These are phyloP conservation scores for Astreopora myriophthalma DNA, from an alignment of 64 coral and sea anemone genomes.

Conservation along the genomic window DNA sequence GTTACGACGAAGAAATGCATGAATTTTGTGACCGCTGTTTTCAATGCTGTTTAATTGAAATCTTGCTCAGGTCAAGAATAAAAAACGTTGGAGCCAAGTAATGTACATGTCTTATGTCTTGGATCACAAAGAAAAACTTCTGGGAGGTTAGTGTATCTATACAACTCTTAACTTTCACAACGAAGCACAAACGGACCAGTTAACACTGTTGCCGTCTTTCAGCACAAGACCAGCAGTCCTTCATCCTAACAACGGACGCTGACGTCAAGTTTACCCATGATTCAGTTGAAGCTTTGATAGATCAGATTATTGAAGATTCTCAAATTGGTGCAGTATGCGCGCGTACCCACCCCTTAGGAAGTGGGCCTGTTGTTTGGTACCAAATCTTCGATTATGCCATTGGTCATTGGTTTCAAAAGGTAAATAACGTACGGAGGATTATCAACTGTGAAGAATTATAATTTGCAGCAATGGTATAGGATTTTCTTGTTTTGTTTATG, in stretches of 20 bases:
- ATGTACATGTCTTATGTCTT: slow-evolving; percentile 98
- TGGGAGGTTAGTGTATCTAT: slow-evolving; percentile 12
- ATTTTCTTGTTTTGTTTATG: too few relatives aligned
- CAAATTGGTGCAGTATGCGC: slow-evolving; percentile 78
- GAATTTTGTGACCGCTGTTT: not conserved
- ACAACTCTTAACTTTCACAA: not conserved
- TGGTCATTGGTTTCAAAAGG: slow-evolving; percentile 96
- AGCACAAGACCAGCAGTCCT: slow-evolving; percentile 68
- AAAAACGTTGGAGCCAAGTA: slow-evolving; percentile 95
- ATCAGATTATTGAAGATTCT: slow-evolving; percentile 79
- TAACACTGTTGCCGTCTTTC: not conserved
- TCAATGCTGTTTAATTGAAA: not conserved
- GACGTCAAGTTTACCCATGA: slow-evolving; percentile 94
- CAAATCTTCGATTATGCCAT: slow-evolving; percentile 97
- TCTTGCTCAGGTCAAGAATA: slow-evolving; percentile 74
- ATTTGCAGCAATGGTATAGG: too few relatives aligned
- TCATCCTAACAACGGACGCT: slow-evolving; percentile 85
- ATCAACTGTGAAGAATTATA: not conserved
- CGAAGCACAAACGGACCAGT: not conserved
- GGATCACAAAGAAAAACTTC: slow-evolving; percentile 66
- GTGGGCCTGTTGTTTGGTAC: slow-evolving; percentile 93
- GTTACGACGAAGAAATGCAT: not conserved
- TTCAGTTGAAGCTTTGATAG: slow-evolving; percentile 84
- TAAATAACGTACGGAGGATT: not conserved
- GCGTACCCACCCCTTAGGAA: slow-evolving; percentile 78